Conservation (phyloP, 2,888 invertebrate genomes). For the Chesias legatella region DNA sequence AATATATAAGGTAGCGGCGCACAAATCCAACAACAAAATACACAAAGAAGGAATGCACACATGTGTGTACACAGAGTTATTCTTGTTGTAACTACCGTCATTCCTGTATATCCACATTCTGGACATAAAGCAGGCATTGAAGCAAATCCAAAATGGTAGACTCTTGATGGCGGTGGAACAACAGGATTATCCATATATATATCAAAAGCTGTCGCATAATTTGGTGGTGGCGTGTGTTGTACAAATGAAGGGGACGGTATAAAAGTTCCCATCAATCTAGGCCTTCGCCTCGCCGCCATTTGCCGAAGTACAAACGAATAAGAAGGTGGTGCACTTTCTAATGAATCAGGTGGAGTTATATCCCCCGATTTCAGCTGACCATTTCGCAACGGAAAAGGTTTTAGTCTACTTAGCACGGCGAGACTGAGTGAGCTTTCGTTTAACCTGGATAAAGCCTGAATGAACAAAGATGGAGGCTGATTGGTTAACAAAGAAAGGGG, state of each 20-base stretch:
- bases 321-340: constrained; percentile 67
- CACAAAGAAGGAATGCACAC: constrained; percentile 58
- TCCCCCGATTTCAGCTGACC: constrained; percentile 35
- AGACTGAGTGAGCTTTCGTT: constrained; percentile 48
- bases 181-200: constrained; percentile 60
- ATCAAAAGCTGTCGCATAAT: constrained; percentile 67
- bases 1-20: constrained; percentile 66
- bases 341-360: constrained; percentile 57
- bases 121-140: constrained; percentile 60
- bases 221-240: constrained; percentile 66
- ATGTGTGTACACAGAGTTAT: constrained; percentile 67
- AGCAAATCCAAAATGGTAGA: constrained; percentile 56
- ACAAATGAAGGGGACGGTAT: constrained; percentile 70
- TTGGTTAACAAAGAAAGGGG: constrained; percentile 32
- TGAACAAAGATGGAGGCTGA: constrained; percentile 54
- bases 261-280: constrained; percentile 67
- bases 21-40: constrained; percentile 73
- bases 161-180: constrained; percentile 47
- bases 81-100: constrained; percentile 54
- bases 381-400: constrained; percentile 16
- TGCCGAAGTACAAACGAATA: constrained; percentile 70
- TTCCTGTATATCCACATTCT: constrained; percentile 62
- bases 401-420: constrained; percentile 33
- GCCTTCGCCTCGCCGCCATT: constrained; percentile 55
- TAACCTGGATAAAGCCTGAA: constrained; percentile 56